Evolutionary conservation across 2,888 invertebrate genomes (phyloP), one percentile per base, ranked within the genome.

Genomic region (Emmelina monodactyla): DNA sequence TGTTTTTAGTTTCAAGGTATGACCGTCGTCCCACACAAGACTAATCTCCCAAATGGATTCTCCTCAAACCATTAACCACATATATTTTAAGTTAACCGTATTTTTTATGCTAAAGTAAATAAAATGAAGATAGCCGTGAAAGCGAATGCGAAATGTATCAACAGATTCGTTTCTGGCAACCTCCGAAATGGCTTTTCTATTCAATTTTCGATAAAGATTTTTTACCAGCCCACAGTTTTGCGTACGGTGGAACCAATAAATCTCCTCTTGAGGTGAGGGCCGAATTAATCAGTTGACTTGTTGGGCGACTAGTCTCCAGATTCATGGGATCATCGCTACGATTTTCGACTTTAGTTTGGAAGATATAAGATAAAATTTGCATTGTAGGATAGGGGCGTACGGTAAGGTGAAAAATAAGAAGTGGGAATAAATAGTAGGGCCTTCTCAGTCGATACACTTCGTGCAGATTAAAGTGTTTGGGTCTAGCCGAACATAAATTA

Each of bases 171-270:
- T 62, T 59, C 53, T 50, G 53, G 55, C 53, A 46, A 54, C 65
- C 61, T 58, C 62, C 58, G 65, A 70, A 76, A 79, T 79, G 70
- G 73, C 64, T 78, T 79, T 78, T 72, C 78, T 76, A 79, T 79
- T 79, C 76, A 79, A 79, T 79, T 78, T 79, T 79, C 76, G 67
- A 78, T 78, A 72, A 72, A 79, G 72, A 76, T 79, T 78, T 79
- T 79, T 76, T 78, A 72, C 73, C 67, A 62, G 62, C 68, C 72
- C 70, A 65, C 78, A 78, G 78, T 78, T 79, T 79, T 78, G 78
- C 79, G 76, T 76, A 72, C 76, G 61, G 71, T 64, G 71, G 66
- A 72, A 75, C 78, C 75, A 72, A 79, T 79, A 79, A 79, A 79
- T 80, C 75, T 79, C 65, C 57, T 68, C 65, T 68, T 61, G 66